Base-by-base conservation (phyloP, 2,888 invertebrate species). In the Drosophila histrio region DNA sequence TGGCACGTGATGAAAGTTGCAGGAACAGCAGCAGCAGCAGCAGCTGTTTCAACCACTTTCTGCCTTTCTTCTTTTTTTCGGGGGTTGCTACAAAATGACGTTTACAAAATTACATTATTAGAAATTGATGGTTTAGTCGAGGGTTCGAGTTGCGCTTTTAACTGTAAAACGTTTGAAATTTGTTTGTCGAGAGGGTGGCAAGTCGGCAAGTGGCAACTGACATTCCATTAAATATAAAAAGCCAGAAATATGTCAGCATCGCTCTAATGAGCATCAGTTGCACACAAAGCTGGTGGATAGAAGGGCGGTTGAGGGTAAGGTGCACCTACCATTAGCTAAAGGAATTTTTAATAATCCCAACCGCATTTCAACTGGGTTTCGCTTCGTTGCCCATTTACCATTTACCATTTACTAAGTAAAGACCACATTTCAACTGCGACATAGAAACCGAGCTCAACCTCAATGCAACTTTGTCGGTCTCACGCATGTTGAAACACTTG, bases 101-200 rank as follows among this genome's bases (percentile, higher is more conserved):
- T 83, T 87, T 87, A 81, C 71, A 58, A 88, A 87, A 88, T 88
- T 88, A 85, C 87, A 85, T 88, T 87, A 87, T 88, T 87, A 79
- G 80, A 81, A 87, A 88, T 87, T 88, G 87, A 88, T 87, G 88
- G 75, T 75, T 79, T 57, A 54, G 65, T 65, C 19, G 44, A 52
- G 57, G 38, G 60, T 59, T 26, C 43, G 52, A 61, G 63, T 63
- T 80, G 49, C 44, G 59, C 59, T 60, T 63, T 77, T 58, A 62
- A 43, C 19, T 50, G 30, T 22, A 57, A 65, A 77, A 44, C 66
- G 53, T 58, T 64, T 56, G 30, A 60, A 65, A 68, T 69, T 56
- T 49, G 47, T 53, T 67, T 17, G 30, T 7, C 7, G 22, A n/a
- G 19, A 11, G 58, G 46, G 30, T 43, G 39, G 58, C 68, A 54